Evolutionary conservation across 1,140 invertebrate genomes (phyloP), one percentile per base, ranked within the genome.

Genomic region (Caenorhabditis tropicalis): DNA sequence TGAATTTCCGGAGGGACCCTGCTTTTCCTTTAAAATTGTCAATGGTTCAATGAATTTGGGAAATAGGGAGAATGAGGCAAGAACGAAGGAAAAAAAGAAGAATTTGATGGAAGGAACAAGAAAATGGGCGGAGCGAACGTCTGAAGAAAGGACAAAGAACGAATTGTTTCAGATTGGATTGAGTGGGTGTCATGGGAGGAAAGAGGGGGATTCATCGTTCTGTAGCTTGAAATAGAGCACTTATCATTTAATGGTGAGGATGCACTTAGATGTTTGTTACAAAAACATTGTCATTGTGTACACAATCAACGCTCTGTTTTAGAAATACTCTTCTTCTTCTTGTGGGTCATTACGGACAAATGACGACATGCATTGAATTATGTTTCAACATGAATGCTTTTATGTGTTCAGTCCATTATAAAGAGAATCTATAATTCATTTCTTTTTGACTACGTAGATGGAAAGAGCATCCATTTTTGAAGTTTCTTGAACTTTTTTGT

Each of bases 31-130:
- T 33, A 65, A 65, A 65, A 65, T 65, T 65, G 29, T 65, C 58
- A 36, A 65, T 65, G 58, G 58, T 65, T 65, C 58, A 36, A 65
- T 65, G 58, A 65, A 65, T 65, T 65, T 19, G 58, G 19, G 58
- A 33, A 36, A 36, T 15, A n/a, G 58, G 58, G 19, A 65, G 36
- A 65, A 33, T 43, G n/a, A 36, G 31, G 9, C 21, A 10, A 56
- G 53, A 56, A 56, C 1, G 9, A n/a, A 19, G 15, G 48, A 51
- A 51, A 51, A 51, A 51, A 56, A n/a, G 9, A n/a, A 56, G 21
- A 12, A 56, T 15, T 7, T 33, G 58, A 36, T 9, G 24, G 15
- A 33, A 3, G n/a, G 58, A 7, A 6, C 39, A 6, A 16, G 29
- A 33, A 33, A 15, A 36, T 65, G 58, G 58, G 58, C 58, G 58